Evolutionary conservation across 2,113 vertebrate genomes (phyloP).

Genomic region (Carettochelys insculpta): DNA sequence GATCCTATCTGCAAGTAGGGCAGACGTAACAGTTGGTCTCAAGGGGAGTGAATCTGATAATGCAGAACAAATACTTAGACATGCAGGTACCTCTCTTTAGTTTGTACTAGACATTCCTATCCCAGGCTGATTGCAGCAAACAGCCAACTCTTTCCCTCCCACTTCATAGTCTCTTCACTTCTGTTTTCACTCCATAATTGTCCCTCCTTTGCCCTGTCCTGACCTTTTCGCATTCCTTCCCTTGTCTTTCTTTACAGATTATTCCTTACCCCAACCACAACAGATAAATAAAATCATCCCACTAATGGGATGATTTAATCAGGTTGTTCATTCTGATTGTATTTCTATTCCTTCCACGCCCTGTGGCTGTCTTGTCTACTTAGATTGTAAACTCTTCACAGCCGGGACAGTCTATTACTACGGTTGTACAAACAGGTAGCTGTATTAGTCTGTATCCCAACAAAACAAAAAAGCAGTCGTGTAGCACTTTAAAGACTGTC

Average conservation of each 20-base stretch:
- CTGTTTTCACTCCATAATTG: background rate
- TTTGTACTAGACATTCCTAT: background rate
- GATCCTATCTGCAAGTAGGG: background rate
- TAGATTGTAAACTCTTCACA: background rate
- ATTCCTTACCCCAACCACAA: background rate
- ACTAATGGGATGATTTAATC: background rate
- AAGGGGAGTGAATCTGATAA: background rate
- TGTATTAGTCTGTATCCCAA: too few relatives aligned
- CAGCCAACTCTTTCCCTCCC: background rate
- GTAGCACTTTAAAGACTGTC: too few relatives aligned
- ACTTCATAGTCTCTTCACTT: background rate
- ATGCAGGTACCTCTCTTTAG: too few relatives aligned
- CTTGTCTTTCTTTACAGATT: background rate
- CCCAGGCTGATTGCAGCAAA: background rate
- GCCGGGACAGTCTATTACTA: background rate
- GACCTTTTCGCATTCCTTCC: background rate
- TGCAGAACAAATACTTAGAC: background rate
- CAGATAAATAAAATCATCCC: background rate
- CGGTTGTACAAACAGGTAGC: too few relatives aligned
- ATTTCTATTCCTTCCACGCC: background rate
- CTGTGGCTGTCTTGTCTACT: background rate
- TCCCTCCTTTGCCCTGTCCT: background rate
- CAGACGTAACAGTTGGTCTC: background rate
- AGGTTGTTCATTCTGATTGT: background rate
- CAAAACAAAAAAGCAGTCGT: too few relatives aligned